These are phyloP conservation scores for Orchesella cincta DNA, from an alignment of 1,140 invertebrate genomes.

Conservation along the genomic window DNA sequence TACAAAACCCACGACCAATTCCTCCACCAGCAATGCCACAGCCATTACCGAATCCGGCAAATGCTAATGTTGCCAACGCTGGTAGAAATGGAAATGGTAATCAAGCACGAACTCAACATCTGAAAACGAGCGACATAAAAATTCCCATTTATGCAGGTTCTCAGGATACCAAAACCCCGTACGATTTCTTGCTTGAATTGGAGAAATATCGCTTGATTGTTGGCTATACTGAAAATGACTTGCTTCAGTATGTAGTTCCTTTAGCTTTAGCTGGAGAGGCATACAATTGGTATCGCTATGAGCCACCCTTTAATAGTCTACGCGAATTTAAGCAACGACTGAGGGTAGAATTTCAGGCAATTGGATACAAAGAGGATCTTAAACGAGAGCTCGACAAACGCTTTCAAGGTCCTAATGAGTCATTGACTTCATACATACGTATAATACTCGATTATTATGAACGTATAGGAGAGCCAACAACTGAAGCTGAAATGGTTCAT, in stretches of 20 bases:
- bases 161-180: constrained; percentile 31
- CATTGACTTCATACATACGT: constrained; percentile 23
- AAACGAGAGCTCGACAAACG: constrained; percentile 19
- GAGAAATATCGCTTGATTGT: constrained; percentile 30
- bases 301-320: constrained; percentile 2
- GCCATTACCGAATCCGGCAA: no score
- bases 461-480: constrained; percentile 5
- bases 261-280: constrained; percentile 17
- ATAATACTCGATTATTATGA: constrained; percentile 33
- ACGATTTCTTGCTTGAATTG: constrained; percentile 32
- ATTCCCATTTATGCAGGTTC: constrained; percentile 29
- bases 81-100: no score
- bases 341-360: constrained; percentile 29
- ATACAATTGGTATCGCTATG: constrained; percentile 33
- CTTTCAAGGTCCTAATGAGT: constrained; percentile 31
- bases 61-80: no score
- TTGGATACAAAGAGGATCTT: constrained; percentile 33
- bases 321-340: constrained; percentile 25
- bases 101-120: neutral
- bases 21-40: no score
- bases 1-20: no score
- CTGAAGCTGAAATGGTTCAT: neutral
- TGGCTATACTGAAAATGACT: constrained; percentile 32
- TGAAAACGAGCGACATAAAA: constrained; percentile 32
- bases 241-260: constrained; percentile 30